phyloP scores from a whole-genome alignment of 2,797 vertebrate species.

The Fratercula arctica region DNA sequence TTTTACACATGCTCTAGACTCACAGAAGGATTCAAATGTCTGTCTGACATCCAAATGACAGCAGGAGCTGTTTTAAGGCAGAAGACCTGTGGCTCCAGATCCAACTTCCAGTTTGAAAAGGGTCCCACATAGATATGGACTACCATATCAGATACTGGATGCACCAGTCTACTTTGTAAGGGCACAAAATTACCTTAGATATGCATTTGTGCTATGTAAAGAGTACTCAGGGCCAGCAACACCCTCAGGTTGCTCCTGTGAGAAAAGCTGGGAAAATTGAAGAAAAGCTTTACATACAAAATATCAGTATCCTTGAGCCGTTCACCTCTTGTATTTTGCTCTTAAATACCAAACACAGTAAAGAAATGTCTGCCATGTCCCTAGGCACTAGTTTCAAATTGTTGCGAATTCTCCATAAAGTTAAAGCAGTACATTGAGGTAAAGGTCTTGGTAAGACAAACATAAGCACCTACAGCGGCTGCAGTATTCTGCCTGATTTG shows the following conservation, averaged over 20 bases:
- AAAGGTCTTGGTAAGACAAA: neutral
- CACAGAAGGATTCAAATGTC: neutral
- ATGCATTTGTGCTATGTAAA: neutral
- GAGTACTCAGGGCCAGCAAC: neutral
- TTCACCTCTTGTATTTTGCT: neutral
- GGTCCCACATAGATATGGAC: neutral
- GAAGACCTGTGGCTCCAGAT: neutral
- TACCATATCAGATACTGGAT: neutral
- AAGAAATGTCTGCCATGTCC: neutral
- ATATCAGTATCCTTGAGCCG: neutral
- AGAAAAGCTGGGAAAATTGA: neutral
- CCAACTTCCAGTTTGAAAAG: neutral
- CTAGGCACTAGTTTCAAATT: neutral
- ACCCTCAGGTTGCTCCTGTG: neutral
- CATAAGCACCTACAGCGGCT: neutral
- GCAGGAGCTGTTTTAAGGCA: neutral
- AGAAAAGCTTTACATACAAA: neutral
- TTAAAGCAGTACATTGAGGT: neutral
- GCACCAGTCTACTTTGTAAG: neutral
- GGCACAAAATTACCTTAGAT: neutral
- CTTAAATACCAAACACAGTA: neutral
- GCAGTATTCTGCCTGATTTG: neutral
- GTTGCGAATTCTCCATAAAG: neutral
- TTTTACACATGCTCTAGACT: neutral
- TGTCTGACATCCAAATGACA: neutral